These are phyloP conservation scores for Cydia strobilella DNA, from an alignment of 1,140 invertebrate species.

Conservation along the genomic window DNA sequence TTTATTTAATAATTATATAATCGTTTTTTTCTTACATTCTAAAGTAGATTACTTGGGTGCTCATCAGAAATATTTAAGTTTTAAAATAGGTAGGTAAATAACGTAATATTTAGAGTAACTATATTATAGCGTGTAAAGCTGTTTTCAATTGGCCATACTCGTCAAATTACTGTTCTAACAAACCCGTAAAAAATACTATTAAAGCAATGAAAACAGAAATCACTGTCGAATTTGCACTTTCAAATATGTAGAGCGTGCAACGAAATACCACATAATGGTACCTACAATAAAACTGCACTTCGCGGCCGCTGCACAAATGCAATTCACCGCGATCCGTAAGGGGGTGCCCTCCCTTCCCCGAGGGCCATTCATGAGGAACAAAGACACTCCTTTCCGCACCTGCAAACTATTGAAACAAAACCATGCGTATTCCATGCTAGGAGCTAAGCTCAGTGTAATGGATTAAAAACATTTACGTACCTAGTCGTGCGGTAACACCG, in stretches of 20 bases:
- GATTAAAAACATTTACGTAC: conserved; percentile 11
- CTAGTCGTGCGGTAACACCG: no score
- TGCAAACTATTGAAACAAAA: conserved; percentile 35
- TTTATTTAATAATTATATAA: no score
- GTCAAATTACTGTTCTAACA: no score
- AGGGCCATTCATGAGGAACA: conserved; percentile 50
- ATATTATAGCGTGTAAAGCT: no score
- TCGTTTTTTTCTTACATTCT: no score
- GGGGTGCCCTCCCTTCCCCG: conserved; percentile 37
- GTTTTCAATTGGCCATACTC: no score
- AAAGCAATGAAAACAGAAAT: conserved; percentile 8
- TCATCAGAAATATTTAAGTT: no score
- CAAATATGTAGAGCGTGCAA: conserved; percentile 32
- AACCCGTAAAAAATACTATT: background rate
- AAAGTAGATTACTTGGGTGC: no score
- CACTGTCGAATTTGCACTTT: background rate
- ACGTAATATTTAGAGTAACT: no score
- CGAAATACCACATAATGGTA: conserved; percentile 20
- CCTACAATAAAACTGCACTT: conserved; percentile 39
- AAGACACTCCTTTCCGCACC: conserved; percentile 42
- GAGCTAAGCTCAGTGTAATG: background rate
- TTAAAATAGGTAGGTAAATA: no score
- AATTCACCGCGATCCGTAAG: conserved; percentile 38
- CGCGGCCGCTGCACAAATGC: conserved; percentile 40
- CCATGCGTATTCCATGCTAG: conserved; percentile 23